These are phyloP conservation scores for Rousettus leschenaultii DNA, from an alignment of 2,113 vertebrate species.

Conservation along the genomic window DNA sequence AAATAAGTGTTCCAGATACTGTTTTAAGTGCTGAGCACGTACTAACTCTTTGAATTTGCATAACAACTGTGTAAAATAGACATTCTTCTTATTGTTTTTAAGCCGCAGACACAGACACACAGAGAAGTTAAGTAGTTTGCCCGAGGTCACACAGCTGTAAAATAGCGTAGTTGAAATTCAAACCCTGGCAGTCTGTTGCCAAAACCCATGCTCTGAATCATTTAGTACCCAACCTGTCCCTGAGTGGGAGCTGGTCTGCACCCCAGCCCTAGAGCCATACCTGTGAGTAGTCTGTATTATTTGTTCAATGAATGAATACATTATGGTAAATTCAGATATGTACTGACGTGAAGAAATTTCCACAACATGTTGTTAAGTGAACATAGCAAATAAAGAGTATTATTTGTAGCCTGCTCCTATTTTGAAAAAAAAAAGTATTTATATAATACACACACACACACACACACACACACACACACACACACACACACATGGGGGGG, in stretches of 20 bases:
- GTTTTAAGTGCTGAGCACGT: neutral
- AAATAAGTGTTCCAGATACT: neutral
- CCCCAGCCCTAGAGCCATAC: neutral
- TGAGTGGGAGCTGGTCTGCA: neutral
- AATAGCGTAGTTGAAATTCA: neutral
- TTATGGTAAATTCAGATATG: neutral
- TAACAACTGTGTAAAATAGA: too few relatives aligned
- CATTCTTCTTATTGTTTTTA: neutral
- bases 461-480: too few relatives aligned
- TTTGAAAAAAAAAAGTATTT: neutral
- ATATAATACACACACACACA: neutral
- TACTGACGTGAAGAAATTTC: neutral
- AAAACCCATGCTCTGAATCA: neutral
- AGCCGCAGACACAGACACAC: neutral
- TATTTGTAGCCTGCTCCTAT: neutral
- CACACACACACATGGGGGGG: too few relatives aligned
- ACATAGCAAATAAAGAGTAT: neutral
- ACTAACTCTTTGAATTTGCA: neutral
- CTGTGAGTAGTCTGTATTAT: neutral
- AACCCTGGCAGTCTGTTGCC: neutral
- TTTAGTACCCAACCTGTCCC: neutral
- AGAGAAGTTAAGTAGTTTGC: neutral
- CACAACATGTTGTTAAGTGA: neutral
- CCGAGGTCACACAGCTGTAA: neutral
- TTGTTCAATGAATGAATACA: neutral